Evolutionary conservation across 2,797 vertebrate species (phyloP).

Genomic region (Fistularia tabacaria): DNA sequence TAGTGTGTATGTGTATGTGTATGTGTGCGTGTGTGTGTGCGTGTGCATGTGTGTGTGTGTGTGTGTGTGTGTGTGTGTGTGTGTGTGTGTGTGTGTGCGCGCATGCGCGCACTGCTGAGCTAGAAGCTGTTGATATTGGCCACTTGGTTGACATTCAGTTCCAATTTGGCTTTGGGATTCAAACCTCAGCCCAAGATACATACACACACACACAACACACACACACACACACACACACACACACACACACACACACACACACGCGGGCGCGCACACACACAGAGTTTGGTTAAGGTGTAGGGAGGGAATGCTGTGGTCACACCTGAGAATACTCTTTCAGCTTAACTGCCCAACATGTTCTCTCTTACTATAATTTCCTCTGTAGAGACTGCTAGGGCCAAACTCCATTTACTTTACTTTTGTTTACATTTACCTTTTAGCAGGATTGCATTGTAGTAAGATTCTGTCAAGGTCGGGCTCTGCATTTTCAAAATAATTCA

Average conservation of each 20-base stretch:
- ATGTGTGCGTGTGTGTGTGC: background rate
- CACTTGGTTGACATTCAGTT: constrained; percentile 34
- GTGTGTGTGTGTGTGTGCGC: constrained; percentile 1
- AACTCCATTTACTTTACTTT: constrained; percentile 33
- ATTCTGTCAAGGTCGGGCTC: too few species aligned
- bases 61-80: constrained; percentile 8
- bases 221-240: constrained; percentile 26
- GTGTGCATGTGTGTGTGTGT: constrained; percentile 11
- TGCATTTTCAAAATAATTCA: background rate
- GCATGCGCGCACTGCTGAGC: constrained; percentile 2
- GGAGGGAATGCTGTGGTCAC: constrained; percentile 69
- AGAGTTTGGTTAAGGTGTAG: constrained; percentile 54
- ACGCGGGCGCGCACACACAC: constrained; percentile 22
- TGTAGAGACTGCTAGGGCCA: constrained; percentile 22
- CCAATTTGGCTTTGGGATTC: constrained; percentile 53
- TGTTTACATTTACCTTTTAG: constrained; percentile 23
- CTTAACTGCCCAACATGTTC: constrained; percentile 56
- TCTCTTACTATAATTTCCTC: constrained; percentile 40
- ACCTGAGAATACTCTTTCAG: constrained; percentile 64
- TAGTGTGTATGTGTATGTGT: constrained; percentile 5
- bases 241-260: constrained; percentile 19
- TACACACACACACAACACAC: constrained; percentile 27
- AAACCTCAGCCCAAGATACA: constrained; percentile 44
- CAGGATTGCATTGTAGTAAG: background rate
- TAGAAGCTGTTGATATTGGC: constrained; percentile 50